A percentile compares a stretch with the other conserved stretches of the same genome.
Evolutionary conservation across 2,797 vertebrate genomes (phyloP).

Genomic region (Sebastes hubbsi): DNA sequence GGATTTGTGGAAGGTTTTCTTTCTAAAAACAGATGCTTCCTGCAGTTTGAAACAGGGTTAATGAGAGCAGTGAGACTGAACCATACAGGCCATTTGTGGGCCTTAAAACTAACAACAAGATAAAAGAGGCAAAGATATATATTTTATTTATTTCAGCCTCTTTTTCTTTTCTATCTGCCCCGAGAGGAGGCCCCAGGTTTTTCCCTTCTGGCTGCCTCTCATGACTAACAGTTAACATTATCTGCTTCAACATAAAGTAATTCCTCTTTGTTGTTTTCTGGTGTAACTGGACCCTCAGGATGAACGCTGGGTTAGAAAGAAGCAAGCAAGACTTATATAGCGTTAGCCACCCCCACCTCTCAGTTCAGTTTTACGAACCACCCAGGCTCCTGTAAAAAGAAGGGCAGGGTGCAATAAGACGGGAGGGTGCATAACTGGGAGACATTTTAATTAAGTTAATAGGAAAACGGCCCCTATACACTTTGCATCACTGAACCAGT

Average conservation of each 20-base stretch:
- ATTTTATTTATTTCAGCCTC: background rate
- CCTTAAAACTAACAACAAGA: background rate
- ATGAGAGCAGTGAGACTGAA: background rate
- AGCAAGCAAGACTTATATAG: background rate
- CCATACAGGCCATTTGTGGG: background rate
- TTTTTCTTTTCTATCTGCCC: background rate
- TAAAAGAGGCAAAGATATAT: background rate
- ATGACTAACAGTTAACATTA: background rate
- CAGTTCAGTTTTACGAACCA: background rate
- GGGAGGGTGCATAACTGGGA: background rate
- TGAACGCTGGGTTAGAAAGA: background rate
- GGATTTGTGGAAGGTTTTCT: background rate
- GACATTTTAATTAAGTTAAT: slow-evolving; percentile 25
- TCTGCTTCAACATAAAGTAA: background rate
- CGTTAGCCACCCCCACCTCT: background rate
- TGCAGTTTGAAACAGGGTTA: background rate
- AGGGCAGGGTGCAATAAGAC: background rate
- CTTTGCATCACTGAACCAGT: background rate
- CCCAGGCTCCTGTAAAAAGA: background rate
- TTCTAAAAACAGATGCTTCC: background rate
- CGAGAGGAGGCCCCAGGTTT: background rate
- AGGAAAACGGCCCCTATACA: background rate
- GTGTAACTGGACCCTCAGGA: background rate
- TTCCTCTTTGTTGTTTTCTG: background rate
- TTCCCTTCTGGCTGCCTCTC: background rate